Conservation (phyloP, 1,140 invertebrate species). For the Cydia amplana region DNA sequence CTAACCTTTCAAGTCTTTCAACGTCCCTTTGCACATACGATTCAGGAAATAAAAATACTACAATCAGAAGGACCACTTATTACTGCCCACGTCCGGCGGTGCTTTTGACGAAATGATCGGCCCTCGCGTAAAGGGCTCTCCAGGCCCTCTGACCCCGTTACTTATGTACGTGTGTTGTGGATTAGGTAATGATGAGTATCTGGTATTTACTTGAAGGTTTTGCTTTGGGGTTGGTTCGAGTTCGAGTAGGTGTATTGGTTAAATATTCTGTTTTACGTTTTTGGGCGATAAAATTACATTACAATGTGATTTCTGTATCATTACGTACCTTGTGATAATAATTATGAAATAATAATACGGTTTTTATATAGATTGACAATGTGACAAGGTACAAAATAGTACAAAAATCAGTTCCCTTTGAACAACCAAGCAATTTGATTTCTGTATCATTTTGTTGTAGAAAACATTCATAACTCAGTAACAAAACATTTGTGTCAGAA, state of each 20-base stretch:
- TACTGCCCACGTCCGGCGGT: conserved; percentile 53
- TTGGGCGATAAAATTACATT: too few species aligned
- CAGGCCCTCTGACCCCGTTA: conserved; percentile 40
- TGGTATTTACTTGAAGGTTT: not conserved
- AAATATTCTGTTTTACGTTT: too few species aligned
- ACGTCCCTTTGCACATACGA: conserved; percentile 5
- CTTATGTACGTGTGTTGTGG: conserved; percentile 36
- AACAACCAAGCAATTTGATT: too few species aligned
- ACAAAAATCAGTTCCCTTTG: too few species aligned
- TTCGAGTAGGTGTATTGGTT: not conserved
- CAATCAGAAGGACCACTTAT: conserved; percentile 52
- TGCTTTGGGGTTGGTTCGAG: not conserved
- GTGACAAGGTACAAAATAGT: too few species aligned
- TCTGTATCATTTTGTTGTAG: too few species aligned
- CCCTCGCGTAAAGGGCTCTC: conserved; percentile 52
- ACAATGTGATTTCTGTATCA: too few species aligned
- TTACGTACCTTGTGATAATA: too few species aligned
- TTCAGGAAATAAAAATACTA: conserved; percentile 42
- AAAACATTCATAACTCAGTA: too few species aligned
- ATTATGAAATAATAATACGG: too few species aligned
- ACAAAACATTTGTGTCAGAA: too few species aligned
- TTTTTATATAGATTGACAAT: too few species aligned
- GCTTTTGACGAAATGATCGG: conserved; percentile 68
- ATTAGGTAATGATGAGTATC: conserved; percentile 35
- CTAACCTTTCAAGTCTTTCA: not conserved